Evolutionary conservation across 2,797 vertebrate species (phyloP).

Genomic region (Pangasius sanitwongsei): DNA sequence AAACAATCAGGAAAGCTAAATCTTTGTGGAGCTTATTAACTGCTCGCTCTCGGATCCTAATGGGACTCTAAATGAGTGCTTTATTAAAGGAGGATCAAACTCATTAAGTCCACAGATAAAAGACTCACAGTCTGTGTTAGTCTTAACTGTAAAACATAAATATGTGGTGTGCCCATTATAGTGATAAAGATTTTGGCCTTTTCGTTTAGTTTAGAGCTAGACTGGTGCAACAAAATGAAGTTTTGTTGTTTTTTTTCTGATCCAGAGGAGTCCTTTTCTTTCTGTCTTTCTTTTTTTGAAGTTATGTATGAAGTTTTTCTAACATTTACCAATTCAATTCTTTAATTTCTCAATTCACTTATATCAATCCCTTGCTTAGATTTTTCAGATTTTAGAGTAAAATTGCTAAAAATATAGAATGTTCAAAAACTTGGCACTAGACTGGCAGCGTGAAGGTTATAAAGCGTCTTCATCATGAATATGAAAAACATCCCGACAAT

Average conservation of each 20-base stretch:
- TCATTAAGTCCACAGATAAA: neutral
- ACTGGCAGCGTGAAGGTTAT: neutral
- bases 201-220: neutral
- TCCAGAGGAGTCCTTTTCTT: neutral
- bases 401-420: neutral
- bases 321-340: neutral
- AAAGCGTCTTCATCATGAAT: neutral
- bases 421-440: neutral
- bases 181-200: neutral
- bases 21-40: neutral
- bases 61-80: neutral
- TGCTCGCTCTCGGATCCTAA: constrained; percentile 14
- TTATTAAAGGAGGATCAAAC: neutral
- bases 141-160: constrained; percentile 5
- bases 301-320: neutral
- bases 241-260: neutral
- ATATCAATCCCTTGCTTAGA: neutral
- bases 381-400: neutral
- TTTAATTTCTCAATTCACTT: neutral
- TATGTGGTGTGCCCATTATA: neutral
- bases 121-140: neutral
- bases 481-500: no score
- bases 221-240: neutral
- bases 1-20: neutral
- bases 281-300: neutral